Evolutionary conservation across 2,888 invertebrate genomes (phyloP).

Genomic region (Stegana nigrithorax): DNA sequence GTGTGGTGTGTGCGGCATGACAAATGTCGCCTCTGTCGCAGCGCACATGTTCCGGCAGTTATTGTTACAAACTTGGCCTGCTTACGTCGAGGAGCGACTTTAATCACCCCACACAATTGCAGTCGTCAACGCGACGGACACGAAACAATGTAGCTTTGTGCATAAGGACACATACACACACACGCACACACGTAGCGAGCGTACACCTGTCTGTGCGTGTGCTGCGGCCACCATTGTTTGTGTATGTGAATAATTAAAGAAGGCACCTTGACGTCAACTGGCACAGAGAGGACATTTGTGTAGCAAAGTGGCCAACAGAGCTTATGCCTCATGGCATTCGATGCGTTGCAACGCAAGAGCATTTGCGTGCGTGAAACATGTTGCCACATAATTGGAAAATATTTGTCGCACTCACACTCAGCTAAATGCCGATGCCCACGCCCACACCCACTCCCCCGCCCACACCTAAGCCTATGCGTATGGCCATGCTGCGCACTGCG

Average conservation of each 20-base stretch:
- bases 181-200: not conserved
- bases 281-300: too few species aligned
- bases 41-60: not conserved
- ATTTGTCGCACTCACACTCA: constrained; percentile 24
- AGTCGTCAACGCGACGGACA: too few species aligned
- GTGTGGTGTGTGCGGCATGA: not conserved
- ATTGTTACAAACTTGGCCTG: constrained; percentile 7
- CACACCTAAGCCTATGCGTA: constrained; percentile 5
- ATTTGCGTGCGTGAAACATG: constrained; percentile 4
- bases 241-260: constrained; percentile 47
- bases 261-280: constrained; percentile 14
- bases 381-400: constrained; percentile 48
- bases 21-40: constrained; percentile 7
- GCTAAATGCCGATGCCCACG: not conserved
- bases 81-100: not conserved
- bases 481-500: constrained; percentile 28
- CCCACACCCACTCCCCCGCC: not conserved
- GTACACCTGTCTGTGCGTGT: constrained; percentile 6
- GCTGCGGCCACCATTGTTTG: constrained; percentile 18
- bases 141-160: too few species aligned
- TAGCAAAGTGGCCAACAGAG: not conserved
- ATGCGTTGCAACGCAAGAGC: constrained; percentile 14
- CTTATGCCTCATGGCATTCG: constrained; percentile 20
- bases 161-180: not conserved
- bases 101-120: not conserved